Percentiles rank a stretch among this genome's conserved stretches.
Evolutionary conservation across 92 coral and sea anemone species (phyloP).

Genomic region (Epizoanthus illoricatus): DNA sequence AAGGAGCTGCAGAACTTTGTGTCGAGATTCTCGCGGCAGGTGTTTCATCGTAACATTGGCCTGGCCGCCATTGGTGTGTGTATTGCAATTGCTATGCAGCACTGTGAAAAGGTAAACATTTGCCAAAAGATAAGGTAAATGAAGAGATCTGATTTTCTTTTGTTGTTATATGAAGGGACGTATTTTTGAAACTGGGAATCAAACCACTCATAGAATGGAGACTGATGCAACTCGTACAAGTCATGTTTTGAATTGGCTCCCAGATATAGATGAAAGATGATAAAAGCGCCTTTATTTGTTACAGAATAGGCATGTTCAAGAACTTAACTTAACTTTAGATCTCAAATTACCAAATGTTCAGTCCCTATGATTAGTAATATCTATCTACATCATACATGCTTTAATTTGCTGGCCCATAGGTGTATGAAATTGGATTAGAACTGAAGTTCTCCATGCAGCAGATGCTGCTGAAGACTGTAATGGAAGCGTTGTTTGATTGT

Average conservation of each 20-base stretch:
- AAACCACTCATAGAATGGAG: no score
- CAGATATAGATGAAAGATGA: no score
- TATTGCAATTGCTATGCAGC: slow-evolving; percentile 84
- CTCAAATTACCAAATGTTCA: not conserved
- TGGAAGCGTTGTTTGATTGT: slow-evolving; percentile 90
- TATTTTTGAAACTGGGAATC: no score
- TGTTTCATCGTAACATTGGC: slow-evolving; percentile 87
- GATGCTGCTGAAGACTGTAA: slow-evolving; percentile 83
- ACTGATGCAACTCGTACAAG: no score
- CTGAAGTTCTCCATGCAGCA: slow-evolving; percentile 97
- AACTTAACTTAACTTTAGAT: no score
- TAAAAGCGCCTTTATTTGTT: no score
- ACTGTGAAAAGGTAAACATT: slow-evolving; percentile 83
- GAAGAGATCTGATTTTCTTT: no score
- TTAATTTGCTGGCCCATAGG: slow-evolving; percentile 42
- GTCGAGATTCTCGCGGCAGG: slow-evolving; percentile 89
- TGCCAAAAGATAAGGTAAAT: not conserved
- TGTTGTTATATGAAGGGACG: no score
- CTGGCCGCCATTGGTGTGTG: slow-evolving; percentile 91
- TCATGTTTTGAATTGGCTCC: no score
- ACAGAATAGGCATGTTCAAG: no score
- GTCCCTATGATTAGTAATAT: not conserved
- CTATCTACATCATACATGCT: not conserved
- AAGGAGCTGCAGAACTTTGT: slow-evolving; percentile 93
- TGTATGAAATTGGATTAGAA: slow-evolving; percentile 90